Conservation (phyloP, 2,797 vertebrate genomes). For the Pantherophis alleghaniensis region DNA sequence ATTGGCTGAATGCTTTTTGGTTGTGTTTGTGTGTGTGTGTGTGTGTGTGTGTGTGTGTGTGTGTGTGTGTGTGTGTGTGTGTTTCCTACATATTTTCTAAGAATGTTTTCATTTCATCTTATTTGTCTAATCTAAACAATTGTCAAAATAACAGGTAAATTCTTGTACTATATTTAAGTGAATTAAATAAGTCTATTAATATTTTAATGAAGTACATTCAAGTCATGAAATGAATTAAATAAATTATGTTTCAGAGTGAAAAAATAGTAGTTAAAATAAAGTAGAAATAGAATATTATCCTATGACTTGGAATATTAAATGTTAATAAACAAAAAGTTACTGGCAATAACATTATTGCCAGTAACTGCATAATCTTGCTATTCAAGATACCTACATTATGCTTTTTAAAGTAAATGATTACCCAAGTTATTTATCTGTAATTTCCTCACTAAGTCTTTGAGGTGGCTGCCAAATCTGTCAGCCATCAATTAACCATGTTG, state of each 20-base stretch:
- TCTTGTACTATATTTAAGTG: background rate
- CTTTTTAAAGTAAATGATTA: background rate
- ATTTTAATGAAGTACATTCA: background rate
- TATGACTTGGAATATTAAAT: background rate
- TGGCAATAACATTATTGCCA: background rate
- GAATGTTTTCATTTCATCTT: background rate
- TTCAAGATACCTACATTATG: background rate
- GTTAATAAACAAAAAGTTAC: background rate
- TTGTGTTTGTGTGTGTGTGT: too few species aligned
- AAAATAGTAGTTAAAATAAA: background rate
- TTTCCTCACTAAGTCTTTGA: slow-evolving; percentile 18
- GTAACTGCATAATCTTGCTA: background rate
- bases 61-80: too few species aligned
- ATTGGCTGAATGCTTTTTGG: background rate
- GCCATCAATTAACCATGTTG: slow-evolving; percentile 29
- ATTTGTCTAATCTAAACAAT: background rate
- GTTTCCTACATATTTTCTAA: background rate
- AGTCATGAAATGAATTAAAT: background rate
- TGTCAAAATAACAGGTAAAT: background rate
- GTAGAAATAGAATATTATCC: background rate
- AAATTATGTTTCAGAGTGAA: background rate
- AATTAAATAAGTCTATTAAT: background rate
- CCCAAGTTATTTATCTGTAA: slow-evolving; percentile 1
- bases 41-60: too few species aligned
- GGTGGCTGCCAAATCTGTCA: slow-evolving; percentile 19